Evolutionary conservation across 2,888 invertebrate genomes (phyloP), one percentile per base, ranked within the genome.

Genomic region (Sialis fuliginosa): DNA sequence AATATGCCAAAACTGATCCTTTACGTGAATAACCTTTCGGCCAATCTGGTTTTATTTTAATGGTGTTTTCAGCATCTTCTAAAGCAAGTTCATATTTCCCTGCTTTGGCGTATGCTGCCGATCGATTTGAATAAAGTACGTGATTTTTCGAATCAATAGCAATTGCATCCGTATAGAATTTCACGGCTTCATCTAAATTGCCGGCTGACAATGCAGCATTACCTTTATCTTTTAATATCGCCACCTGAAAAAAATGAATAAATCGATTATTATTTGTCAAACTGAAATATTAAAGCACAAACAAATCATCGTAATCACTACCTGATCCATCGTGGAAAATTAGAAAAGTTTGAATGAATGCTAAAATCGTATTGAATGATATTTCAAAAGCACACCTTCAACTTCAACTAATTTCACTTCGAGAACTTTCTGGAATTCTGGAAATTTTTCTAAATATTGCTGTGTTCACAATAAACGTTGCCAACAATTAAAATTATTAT

Each of bases 101-200:
- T 42, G 79, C 75, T 66, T 90, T 91, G 1, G 88, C 85, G 59
- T 83, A 81, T 6, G 92, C 92, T 6, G 92, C 92, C 1, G 92
- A 92, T 47, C 93, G 76, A 65, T 93, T 93, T 56, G 91, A 92
- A 59, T 73, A 92, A 30, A 93, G 70, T 59, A 93, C 89, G 70
- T 91, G 87, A 69, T 92, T 92, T 35, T 70, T 74, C 0, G 70
- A 69, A 60, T 92, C 91, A 50, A 90, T 62, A 9, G 69, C 66
- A 52, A 93, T 88, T 5, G 88, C 93, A 57, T 85, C 77, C 3
- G 86, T 75, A 60, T 93, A 93, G 55, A 66, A 75, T 52, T 77
- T 72, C 45, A 91, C 71, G 0, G 93, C 92, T 53, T 86, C 85
- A 6, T 81, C 77, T 53, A 76, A 81, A 48, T 86, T 80, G 44